phyloP scores from a whole-genome alignment of 2,797 vertebrate genomes.

The Megaceryle alcyon region DNA sequence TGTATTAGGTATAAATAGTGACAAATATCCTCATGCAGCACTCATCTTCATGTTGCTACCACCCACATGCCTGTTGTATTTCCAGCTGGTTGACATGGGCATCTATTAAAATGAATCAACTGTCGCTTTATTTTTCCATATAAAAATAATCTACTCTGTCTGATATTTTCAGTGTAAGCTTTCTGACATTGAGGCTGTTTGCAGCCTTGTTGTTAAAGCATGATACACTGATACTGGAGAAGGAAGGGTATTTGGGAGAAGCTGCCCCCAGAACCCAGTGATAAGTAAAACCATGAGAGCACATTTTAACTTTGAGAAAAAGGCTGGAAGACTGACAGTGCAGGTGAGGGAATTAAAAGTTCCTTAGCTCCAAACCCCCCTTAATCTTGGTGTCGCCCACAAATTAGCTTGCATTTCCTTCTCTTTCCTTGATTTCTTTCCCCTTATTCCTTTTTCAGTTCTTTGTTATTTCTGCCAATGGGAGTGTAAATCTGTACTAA shows the following conservation, averaged over 20 bases:
- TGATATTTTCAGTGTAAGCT: too few species aligned
- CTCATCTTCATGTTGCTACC: background rate
- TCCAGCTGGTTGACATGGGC: background rate
- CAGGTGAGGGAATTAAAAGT: background rate
- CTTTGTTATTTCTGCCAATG: background rate
- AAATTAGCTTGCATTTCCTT: background rate
- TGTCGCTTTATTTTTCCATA: background rate
- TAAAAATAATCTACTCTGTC: background rate
- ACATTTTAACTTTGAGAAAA: rapidly evolving
- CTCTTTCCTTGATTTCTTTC: background rate
- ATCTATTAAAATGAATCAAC: background rate
- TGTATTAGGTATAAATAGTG: background rate
- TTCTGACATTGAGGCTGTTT: background rate
- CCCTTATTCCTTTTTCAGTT: background rate
- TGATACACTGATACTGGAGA: background rate
- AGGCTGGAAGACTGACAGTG: background rate
- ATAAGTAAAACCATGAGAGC: background rate
- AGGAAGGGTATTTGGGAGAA: background rate
- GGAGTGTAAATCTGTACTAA: background rate
- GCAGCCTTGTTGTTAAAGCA: background rate
- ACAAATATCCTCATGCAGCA: background rate
- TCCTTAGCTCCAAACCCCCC: background rate
- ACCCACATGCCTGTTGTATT: background rate
- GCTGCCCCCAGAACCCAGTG: rapidly evolving
- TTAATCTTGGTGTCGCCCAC: background rate